phyloP scores from a whole-genome alignment of 2,797 vertebrate species.

The Coregonus ussuriensis region DNA sequence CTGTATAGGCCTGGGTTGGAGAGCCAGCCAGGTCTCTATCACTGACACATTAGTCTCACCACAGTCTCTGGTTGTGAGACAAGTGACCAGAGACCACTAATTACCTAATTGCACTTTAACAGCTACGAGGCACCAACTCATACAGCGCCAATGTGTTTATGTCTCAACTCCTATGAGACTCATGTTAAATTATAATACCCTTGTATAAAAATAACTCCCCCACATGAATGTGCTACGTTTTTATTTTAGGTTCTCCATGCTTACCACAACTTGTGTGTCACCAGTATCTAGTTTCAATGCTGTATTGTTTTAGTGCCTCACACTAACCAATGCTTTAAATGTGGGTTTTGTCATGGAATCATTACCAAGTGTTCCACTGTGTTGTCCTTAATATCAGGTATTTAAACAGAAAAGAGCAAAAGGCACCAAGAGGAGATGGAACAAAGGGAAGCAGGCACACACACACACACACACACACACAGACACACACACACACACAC shows the following conservation, averaged over 20 bases:
- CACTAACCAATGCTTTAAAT: neutral
- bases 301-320: neutral
- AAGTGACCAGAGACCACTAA: conserved; percentile 1
- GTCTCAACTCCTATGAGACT: neutral
- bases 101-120: neutral
- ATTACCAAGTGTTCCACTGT: no score
- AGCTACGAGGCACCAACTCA: conserved; percentile 2
- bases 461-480: no score
- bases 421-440: no score
- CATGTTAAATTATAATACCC: neutral
- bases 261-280: neutral
- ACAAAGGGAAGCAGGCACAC: no score
- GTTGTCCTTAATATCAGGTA: no score
- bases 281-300: neutral
- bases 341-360: neutral
- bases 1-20: neutral
- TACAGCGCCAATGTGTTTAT: neutral
- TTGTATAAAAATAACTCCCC: neutral
- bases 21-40: neutral
- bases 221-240: no score
- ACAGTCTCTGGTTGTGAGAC: neutral
- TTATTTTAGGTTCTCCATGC: neutral
- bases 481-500: no score
- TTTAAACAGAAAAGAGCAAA: no score
- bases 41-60: neutral